Evolutionary conservation across 2,797 vertebrate species (phyloP).

Genomic region (Takifugu rubripes): DNA sequence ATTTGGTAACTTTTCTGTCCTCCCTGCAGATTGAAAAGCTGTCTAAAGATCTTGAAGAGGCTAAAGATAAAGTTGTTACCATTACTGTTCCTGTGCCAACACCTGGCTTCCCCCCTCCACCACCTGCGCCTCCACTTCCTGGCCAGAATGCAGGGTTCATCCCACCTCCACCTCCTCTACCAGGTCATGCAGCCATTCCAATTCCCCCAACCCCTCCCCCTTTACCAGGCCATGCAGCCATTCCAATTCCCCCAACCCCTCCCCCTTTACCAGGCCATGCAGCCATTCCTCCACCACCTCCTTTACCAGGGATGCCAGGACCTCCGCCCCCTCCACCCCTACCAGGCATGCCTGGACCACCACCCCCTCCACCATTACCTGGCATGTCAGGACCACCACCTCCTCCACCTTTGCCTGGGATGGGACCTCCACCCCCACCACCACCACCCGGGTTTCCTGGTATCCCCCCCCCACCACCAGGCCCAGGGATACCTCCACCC

Average conservation of each 20-base stretch:
- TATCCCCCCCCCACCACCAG: slow-evolving; percentile 39
- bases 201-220: slow-evolving; percentile 55
- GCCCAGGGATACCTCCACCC: slow-evolving; percentile 55
- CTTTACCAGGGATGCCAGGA: background rate
- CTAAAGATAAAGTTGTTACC: slow-evolving; percentile 75
- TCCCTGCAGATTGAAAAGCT: slow-evolving; percentile 75
- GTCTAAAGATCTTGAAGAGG: slow-evolving; percentile 81
- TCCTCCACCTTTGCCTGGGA: slow-evolving; percentile 47
- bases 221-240: slow-evolving; percentile 26
- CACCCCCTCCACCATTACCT: slow-evolving; percentile 46
- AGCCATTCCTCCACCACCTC: too few species aligned
- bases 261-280: too few species aligned
- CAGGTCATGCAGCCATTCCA: too few species aligned
- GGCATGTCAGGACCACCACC: slow-evolving; percentile 33
- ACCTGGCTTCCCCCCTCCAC: slow-evolving; percentile 38
- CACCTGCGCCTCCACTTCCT: slow-evolving; percentile 48
- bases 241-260: too few species aligned
- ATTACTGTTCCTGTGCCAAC: slow-evolving; percentile 64
- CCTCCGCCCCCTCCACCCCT: slow-evolving; percentile 53
- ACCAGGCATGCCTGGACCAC: slow-evolving; percentile 27
- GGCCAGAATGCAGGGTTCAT: slow-evolving; percentile 38
- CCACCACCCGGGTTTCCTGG: slow-evolving; percentile 35
- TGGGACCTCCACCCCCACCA: slow-evolving; percentile 41
- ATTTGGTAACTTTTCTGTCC: slow-evolving; percentile 1
- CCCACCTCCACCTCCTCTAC: too few species aligned